Evolutionary conservation across 1,140 invertebrate species (phyloP), one percentile per base, ranked within the genome.

Genomic region (Bombus ignitus): DNA sequence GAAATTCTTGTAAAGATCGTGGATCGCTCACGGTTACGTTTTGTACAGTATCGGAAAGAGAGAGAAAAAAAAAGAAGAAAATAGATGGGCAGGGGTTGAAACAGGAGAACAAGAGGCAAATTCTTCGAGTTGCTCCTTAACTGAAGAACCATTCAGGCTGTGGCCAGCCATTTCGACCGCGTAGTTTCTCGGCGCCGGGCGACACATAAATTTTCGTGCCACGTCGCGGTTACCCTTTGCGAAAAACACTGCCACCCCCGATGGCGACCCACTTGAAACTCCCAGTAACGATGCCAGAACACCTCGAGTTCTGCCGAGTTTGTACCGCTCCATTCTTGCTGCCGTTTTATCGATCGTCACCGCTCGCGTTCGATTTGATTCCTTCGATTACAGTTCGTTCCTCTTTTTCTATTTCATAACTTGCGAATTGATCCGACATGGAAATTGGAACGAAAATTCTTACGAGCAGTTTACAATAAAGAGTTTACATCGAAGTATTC

Each of bases 151-250:
- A 35, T 85, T 89, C 77, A 71, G 66, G 28, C 71, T 84, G 47
- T 53, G 72, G 32, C 72, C 77, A 66, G 71, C 59, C 66, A 57
- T 80, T 87, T 85, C 47, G 62, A 62, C 42, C 68, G 47, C 71
- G 79, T 76, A 89, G 81, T 88, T 90, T 47, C 10, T 9, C 74
- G 91, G 83, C 91, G 87, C 85, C 91, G 80, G 77, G 42, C 76
- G 32, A 70, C 82, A 89, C 87, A 90, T 91, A 91, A 92, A 92
- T 92, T 88, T 62, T 78, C 76, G 66, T 47, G 28, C n/a, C 82
- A 78, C 82, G 68, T 84, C 81, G 74, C 22, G 44, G 37, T 22
- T 35, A 57, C 44, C 80, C 75, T 44, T 22, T 18, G 39, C 84
- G 84, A 72, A 76, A 77, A 78, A 73, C 66, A 83, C 57, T n/a